These are phyloP conservation scores for Eupithecia tripunctaria DNA, from an alignment of 2,888 invertebrate genomes.

Conservation along the genomic window DNA sequence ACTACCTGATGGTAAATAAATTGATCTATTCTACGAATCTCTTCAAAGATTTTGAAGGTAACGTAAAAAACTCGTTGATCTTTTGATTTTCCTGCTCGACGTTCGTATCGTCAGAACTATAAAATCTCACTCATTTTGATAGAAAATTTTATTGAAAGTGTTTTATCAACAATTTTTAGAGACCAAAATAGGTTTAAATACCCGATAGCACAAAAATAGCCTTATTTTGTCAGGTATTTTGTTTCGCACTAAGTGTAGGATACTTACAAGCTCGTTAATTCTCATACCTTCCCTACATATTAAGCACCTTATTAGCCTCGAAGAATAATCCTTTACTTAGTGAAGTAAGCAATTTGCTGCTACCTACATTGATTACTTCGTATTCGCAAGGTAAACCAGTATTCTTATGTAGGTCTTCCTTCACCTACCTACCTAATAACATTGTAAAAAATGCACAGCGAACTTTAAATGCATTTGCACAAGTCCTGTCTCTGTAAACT, in stretches of 20 bases:
- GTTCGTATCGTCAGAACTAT: background rate
- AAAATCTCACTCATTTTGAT: background rate
- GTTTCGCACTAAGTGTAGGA: background rate
- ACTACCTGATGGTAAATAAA: background rate
- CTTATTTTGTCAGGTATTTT: background rate
- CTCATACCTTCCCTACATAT: slow-evolving; percentile 5
- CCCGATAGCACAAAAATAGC: background rate
- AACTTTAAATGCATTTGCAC: background rate
- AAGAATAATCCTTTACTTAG: background rate
- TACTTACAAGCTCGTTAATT: background rate
- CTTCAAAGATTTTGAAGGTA: background rate
- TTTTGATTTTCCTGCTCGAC: background rate
- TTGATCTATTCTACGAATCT: background rate
- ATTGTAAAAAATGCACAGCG: background rate
- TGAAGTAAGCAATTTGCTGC: slow-evolving; percentile 5
- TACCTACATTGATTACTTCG: slow-evolving; percentile 14
- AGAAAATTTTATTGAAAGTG: background rate
- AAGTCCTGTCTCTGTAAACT: background rate
- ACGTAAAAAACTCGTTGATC: background rate
- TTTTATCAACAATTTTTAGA: background rate
- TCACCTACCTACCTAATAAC: background rate
- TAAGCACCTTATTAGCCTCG: slow-evolving; percentile 11
- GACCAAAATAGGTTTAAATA: background rate
- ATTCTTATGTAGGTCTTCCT: background rate
- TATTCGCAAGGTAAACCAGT: slow-evolving; percentile 31